Evolutionary conservation across 2,797 vertebrate genomes (phyloP), one percentile per base, ranked within the genome.

Genomic region (Psittacula derbiana): DNA sequence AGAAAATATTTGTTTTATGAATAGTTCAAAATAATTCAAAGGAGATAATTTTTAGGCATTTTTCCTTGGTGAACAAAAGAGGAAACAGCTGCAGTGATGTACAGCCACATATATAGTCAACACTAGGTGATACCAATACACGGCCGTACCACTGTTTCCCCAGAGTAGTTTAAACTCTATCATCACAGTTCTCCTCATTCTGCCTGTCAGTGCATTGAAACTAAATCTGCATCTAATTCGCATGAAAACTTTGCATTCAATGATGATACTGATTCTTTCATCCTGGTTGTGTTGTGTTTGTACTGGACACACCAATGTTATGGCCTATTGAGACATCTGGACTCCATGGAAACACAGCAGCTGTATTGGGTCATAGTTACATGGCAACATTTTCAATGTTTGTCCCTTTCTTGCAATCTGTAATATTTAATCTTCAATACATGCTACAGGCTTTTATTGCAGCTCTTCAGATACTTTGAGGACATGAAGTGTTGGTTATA

Each of bases 291-390:
- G 53, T 52, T 41, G 10, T 24, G 16, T 23, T 25, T 31, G 7
- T 18, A 5, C 40, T 33, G 27, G 41, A 61, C 86, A 13, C 23
- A 17, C 10, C 13, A 8, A 12, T 7, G 38, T 46, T 49, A 27
- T 10, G 43, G 16, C 16, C 16, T 10, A 20, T 8, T 12, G 24
- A 53, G 38, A 23, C 7, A 4, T 13, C 7, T 3, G 17, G 30
- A 18, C n/a, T 27, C 16, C 38, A 15, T 7, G 36, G 43, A 23
- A 21, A 15, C 24, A 7, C 1, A 2, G n/a, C 23, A 76, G 61
- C 11, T 2, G 1, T 31, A 5, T 3, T 36, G 36, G 5, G 10
- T 30, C 12, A 8, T 21, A 15, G 6, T 30, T 25, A 5, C 3
- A 6, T 2, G 7, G 25, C 20, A 46, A 3, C 1, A 2, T 10